phyloP scores from a whole-genome alignment of 2,888 invertebrate species.

The Troides oblongomaculatus region DNA sequence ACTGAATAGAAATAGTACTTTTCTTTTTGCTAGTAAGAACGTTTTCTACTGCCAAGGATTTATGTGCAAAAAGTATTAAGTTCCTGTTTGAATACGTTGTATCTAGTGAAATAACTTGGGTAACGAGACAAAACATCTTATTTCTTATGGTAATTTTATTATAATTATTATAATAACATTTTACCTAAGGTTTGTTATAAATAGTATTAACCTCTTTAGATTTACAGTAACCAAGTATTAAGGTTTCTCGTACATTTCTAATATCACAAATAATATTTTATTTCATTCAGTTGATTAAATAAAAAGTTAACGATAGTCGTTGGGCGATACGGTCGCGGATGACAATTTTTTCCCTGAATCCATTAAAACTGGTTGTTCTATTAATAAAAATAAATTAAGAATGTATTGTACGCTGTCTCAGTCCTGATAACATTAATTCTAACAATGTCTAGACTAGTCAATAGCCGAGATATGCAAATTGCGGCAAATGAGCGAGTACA shows the following conservation, averaged over 20 bases:
- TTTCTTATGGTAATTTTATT: no score
- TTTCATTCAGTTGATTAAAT: slow-evolving; percentile 1
- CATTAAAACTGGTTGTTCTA: slow-evolving; percentile 25
- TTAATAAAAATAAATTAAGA: slow-evolving; percentile 29
- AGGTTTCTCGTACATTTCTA: background rate
- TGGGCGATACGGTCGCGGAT: background rate
- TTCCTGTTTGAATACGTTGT: no score
- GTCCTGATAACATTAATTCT: slow-evolving; percentile 57
- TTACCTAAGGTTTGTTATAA: background rate
- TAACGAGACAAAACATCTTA: no score
- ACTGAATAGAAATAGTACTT: no score
- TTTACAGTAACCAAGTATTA: background rate
- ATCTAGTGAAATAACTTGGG: no score
- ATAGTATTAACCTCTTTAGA: background rate
- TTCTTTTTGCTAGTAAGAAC: no score
- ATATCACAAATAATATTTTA: slow-evolving; percentile 5
- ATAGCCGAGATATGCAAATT: slow-evolving; percentile 63
- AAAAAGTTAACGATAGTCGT: slow-evolving; percentile 5
- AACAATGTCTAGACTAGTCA: slow-evolving; percentile 64
- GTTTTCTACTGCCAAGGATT: no score
- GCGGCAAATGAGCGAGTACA: slow-evolving; percentile 44
- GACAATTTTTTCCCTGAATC: slow-evolving; percentile 6
- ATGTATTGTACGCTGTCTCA: slow-evolving; percentile 45
- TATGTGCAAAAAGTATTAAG: no score
- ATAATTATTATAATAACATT: no score